phyloP scores from a whole-genome alignment of 1,140 invertebrate species.

The Bombus waltoni region DNA sequence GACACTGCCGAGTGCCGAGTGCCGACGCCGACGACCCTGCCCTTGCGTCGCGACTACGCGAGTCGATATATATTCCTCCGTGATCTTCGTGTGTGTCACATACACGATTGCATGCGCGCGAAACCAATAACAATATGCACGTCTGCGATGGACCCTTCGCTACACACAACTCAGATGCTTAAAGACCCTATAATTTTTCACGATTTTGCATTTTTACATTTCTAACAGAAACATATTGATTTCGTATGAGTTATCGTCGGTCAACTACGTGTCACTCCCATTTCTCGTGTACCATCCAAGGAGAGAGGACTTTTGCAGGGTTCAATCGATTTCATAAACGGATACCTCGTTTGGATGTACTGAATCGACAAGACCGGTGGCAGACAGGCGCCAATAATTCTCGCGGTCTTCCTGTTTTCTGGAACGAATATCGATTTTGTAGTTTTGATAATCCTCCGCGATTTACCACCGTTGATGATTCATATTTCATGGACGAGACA shows the following conservation, averaged over 20 bases:
- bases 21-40: slow-evolving; percentile 74
- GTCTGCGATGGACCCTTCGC: background rate
- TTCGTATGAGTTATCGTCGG: background rate
- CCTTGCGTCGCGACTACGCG: slow-evolving; percentile 75
- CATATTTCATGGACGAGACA: slow-evolving; percentile 26
- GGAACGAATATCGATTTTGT: slow-evolving; percentile 65
- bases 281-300: slow-evolving; percentile 21
- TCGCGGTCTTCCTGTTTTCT: slow-evolving; percentile 58
- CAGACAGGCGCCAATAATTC: slow-evolving; percentile 60
- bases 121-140: slow-evolving; percentile 4
- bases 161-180: background rate
- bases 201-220: background rate
- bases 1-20: slow-evolving; percentile 41
- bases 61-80: slow-evolving; percentile 63
- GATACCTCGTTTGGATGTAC: slow-evolving; percentile 24
- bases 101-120: slow-evolving; percentile 13
- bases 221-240: too few species aligned
- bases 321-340: slow-evolving; percentile 61
- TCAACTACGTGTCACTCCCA: slow-evolving; percentile 47
- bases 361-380: slow-evolving; percentile 35
- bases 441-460: slow-evolving; percentile 45
- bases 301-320: slow-evolving; percentile 35
- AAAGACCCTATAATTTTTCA: background rate
- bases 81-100: slow-evolving; percentile 6
- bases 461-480: slow-evolving; percentile 43